Conservation (phyloP, 2,113 vertebrate species). For the Melanerpes formicivorus region DNA sequence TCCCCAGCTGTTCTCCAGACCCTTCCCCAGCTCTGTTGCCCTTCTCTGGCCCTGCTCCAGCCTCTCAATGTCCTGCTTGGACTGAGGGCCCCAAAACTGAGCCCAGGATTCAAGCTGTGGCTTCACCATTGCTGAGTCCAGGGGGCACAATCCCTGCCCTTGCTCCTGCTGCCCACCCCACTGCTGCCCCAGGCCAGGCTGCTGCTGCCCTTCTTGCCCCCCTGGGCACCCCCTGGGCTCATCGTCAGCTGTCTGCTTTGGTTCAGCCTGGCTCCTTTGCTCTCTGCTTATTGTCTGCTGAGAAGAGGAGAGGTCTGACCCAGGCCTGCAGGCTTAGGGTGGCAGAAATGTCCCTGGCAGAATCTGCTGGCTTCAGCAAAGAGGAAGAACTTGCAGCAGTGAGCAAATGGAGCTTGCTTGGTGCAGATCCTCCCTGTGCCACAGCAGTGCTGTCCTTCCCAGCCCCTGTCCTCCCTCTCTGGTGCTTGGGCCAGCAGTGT, state of each 20-base stretch:
- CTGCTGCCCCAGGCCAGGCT: too few relatives aligned
- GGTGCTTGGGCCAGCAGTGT: background rate
- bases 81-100: too few relatives aligned
- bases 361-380: background rate
- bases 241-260: background rate
- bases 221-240: too few relatives aligned
- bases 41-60: too few relatives aligned
- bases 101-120: too few relatives aligned
- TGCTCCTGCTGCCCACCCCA: too few relatives aligned
- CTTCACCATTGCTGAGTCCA: too few relatives aligned
- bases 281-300: background rate
- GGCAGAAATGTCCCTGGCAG: background rate
- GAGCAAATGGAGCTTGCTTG: background rate
- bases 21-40: too few relatives aligned
- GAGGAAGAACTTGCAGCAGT: background rate
- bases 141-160: too few relatives aligned
- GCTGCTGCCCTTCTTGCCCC: too few relatives aligned
- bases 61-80: too few relatives aligned
- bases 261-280: background rate
- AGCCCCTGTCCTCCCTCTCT: background rate
- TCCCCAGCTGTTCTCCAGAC: too few relatives aligned
- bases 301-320: background rate
- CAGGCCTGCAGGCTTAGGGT: background rate
- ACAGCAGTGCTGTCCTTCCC: background rate
- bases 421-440: background rate